Evolutionary conservation across 2,888 invertebrate species (phyloP), one percentile per base, ranked within the genome.

Genomic region (Drosophila engyochracea): DNA sequence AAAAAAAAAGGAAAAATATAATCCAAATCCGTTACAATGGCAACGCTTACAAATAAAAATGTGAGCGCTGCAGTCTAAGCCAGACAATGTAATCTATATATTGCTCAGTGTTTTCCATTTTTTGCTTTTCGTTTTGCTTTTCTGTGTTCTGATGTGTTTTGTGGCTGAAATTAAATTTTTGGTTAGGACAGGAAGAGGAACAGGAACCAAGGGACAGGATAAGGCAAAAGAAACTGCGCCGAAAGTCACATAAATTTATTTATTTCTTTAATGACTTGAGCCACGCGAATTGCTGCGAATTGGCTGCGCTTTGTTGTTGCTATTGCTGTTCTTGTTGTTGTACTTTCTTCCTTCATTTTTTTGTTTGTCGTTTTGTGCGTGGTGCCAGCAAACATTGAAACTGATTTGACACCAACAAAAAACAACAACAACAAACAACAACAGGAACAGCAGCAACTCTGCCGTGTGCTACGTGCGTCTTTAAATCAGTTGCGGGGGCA

Each of bases 231-330:
- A 80, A 85, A 83, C 77, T 76, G 78, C 73, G 81, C 76, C 70
- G 73, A 85, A 85, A 88, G 82, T 82, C 91, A 91, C 89, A 92
- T 91, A 82, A 91, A 91, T 92, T 91, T 91, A 90, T 91, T 91
- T 89, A 89, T 91, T 83, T 83, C 79, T 89, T 90, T 91, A 91
- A 92, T 92, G 88, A 92, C 89, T 90, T 85, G 82, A 90, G 91
- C 82, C 77, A 73, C 75, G 83, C 79, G 81, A 85, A 88, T 85
- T 78, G 79, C 80, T 74, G 84, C 69, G 88, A 89, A 89, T 87
- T 87, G 85, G 76, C 74, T 62, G 73, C 53, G 66, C 57, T 78
- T 64, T 35, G 22, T 75, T 79, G 61, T 63, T 71, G 72, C 55
- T 70, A 49, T 62, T 62, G 25, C 14, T 67, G 64, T 41, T 64